Conservation (phyloP, 1,140 invertebrate species). For the Micrasema longulum region DNA sequence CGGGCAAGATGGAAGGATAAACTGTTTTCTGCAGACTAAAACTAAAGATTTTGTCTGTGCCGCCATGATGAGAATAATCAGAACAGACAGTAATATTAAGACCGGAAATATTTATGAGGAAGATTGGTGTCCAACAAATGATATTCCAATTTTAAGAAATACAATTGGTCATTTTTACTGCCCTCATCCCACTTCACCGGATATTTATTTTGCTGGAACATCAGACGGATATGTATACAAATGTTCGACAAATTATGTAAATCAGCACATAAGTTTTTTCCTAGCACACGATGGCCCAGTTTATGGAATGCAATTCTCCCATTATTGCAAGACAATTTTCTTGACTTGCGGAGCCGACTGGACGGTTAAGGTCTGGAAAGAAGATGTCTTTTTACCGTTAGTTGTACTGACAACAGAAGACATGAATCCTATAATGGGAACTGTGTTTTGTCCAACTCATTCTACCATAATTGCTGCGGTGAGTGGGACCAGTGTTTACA, state of each 20-base stretch:
- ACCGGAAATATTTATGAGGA: constrained; percentile 64
- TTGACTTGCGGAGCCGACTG: constrained; percentile 88
- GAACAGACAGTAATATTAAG: constrained; percentile 73
- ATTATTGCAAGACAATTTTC: constrained; percentile 80
- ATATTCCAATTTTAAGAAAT: constrained; percentile 69
- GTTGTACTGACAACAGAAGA: constrained; percentile 69
- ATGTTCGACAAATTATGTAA: constrained; percentile 75
- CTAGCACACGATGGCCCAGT: constrained; percentile 84
- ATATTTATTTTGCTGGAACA: constrained; percentile 83
- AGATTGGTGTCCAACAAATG: constrained; percentile 62
- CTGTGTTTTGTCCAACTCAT: constrained; percentile 84
- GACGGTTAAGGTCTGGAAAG: constrained; percentile 81
- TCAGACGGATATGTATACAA: constrained; percentile 86
- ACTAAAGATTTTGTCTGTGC: constrained; percentile 68
- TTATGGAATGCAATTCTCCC: constrained; percentile 81
- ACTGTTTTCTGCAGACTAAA: constrained; percentile 67
- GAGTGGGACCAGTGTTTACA: constrained; percentile 75
- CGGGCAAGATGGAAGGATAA: constrained; percentile 72
- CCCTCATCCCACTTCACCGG: constrained; percentile 74
- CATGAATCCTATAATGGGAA: constrained; percentile 73
- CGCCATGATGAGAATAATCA: constrained; percentile 73
- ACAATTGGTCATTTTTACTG: constrained; percentile 73
- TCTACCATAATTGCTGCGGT: constrained; percentile 85
- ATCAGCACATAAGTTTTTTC: constrained; percentile 77
- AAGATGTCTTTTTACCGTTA: constrained; percentile 74